Conservation (phyloP, 2,113 vertebrate genomes). For the Archilochus colubris region DNA sequence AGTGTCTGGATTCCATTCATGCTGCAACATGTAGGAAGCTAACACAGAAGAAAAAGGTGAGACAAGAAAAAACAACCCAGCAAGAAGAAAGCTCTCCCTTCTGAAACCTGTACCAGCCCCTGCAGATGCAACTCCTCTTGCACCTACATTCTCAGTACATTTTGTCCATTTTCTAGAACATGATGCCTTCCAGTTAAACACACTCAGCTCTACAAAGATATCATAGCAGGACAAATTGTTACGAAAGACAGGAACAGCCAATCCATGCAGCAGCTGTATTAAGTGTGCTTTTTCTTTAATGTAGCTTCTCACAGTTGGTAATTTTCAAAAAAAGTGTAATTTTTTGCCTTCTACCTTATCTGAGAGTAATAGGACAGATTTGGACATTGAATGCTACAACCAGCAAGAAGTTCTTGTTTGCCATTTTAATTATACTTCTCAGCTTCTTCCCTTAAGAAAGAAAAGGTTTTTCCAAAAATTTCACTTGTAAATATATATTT, state of each 20-base stretch:
- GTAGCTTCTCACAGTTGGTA: not conserved
- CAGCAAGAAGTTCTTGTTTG: not conserved
- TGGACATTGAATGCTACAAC: not conserved
- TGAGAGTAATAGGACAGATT: not conserved
- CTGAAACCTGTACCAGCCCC: rapidly evolving
- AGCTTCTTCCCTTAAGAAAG: not conserved
- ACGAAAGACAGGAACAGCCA: not conserved
- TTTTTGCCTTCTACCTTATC: not conserved
- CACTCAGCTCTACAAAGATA: not conserved
- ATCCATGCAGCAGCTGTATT: not conserved
- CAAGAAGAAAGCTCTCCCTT: not conserved
- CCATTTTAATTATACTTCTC: not conserved
- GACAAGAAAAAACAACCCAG: not conserved
- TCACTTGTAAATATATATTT: not conserved
- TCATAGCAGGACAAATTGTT: not conserved
- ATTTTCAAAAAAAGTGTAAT: not conserved
- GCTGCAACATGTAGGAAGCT: not conserved
- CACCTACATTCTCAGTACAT: not conserved
- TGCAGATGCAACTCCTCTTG: not conserved
- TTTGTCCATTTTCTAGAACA: not conserved
- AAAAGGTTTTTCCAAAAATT: not conserved
- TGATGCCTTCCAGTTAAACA: not conserved
- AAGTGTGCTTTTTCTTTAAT: not conserved
- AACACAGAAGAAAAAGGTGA: not conserved
- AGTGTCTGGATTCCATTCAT: not conserved